Percentiles rank a stretch among this genome's conserved stretches.
Conservation (phyloP, 2,113 vertebrate genomes). For the Apeltes quadracus region DNA sequence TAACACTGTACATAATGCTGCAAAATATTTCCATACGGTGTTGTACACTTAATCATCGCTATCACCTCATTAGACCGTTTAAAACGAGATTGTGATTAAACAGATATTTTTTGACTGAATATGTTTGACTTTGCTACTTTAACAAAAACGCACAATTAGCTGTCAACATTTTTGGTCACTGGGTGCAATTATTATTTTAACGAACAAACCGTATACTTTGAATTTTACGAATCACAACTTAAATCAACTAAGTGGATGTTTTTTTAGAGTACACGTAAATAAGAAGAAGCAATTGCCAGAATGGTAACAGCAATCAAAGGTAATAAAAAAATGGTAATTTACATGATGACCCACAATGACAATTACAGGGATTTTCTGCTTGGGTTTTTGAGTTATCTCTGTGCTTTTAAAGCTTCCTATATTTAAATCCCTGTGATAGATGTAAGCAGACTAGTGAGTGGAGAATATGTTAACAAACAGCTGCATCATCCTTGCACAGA, state of each 20-base stretch:
- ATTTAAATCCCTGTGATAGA: constrained; percentile 31
- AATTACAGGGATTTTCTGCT: not conserved
- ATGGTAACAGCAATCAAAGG: not conserved
- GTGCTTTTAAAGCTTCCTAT: constrained; percentile 15
- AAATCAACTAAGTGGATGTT: not conserved
- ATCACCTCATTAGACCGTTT: not conserved
- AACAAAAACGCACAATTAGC: not conserved
- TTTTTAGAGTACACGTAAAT: not conserved
- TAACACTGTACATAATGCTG: not conserved
- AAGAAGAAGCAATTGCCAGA: not conserved
- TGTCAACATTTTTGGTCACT: not conserved
- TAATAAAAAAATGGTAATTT: not conserved
- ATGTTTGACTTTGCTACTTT: not conserved
- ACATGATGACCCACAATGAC: not conserved
- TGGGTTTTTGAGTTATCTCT: constrained; percentile 4
- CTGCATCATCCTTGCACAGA: constrained; percentile 46
- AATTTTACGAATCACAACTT: not conserved
- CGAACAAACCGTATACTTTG: not conserved
- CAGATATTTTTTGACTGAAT: not conserved
- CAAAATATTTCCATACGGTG: not conserved
- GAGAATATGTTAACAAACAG: constrained; percentile 29
- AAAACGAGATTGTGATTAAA: not conserved
- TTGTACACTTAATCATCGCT: not conserved
- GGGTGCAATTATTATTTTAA: not conserved
- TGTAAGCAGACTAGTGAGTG: constrained; percentile 16